Evolutionary conservation across 1,140 invertebrate genomes (phyloP).

Genomic region (Copidosoma floridanum): DNA sequence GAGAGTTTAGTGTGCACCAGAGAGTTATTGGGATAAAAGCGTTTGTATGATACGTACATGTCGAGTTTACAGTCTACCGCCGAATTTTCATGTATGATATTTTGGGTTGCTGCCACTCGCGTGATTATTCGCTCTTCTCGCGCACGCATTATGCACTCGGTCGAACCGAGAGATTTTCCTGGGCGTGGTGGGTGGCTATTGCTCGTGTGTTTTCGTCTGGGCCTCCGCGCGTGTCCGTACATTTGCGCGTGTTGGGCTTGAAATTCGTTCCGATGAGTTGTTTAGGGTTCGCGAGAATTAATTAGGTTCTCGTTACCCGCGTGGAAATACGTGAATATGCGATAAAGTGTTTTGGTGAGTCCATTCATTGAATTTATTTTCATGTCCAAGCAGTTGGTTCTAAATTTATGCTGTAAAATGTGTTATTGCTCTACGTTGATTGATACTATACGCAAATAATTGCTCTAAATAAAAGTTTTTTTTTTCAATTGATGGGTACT

Average conservation of each 20-base stretch:
- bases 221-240: too few species aligned
- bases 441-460: not conserved
- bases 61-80: not conserved
- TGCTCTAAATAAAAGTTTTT: not conserved
- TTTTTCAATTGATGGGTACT: too few species aligned
- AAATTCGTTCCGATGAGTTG: slow-evolving; percentile 1
- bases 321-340: not conserved
- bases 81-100: slow-evolving; percentile 14
- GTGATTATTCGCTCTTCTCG: slow-evolving; percentile 2
- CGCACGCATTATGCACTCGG: too few species aligned
- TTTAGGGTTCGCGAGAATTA: too few species aligned
- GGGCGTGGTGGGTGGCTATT: too few species aligned
- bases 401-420: not conserved
- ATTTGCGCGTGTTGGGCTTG: not conserved
- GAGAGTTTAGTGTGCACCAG: not conserved
- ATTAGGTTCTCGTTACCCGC: too few species aligned
- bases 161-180: too few species aligned
- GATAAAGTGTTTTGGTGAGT: not conserved
- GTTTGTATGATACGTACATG: too few species aligned
- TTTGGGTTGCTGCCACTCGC: not conserved
- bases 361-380: not conserved
- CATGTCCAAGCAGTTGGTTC: not conserved
- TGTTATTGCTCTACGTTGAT: not conserved
- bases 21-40: not conserved
- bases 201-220: too few species aligned